A percentile compares a stretch with the other conserved stretches of the same genome.
Evolutionary conservation across 1,140 invertebrate genomes (phyloP).

Genomic region (Ganaspis sp.): DNA sequence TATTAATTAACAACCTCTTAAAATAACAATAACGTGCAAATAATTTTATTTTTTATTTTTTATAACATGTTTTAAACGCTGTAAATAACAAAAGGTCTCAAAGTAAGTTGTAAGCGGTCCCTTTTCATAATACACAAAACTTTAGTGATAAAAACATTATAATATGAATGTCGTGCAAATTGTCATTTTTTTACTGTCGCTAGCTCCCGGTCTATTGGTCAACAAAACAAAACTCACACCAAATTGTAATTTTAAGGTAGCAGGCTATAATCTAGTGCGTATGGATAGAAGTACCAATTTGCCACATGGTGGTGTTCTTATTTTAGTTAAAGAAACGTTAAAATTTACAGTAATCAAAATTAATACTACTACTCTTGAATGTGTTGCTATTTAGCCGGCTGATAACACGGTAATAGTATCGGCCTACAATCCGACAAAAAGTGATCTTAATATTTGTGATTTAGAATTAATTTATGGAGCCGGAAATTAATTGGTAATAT

Average conservation of each 20-base stretch:
- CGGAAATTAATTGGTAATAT: not conserved
- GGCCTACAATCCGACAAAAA: not conserved
- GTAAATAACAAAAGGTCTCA: too few species aligned
- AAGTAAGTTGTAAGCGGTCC: too few species aligned
- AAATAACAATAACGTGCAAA: too few species aligned
- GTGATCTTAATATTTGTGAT: conserved; percentile 9
- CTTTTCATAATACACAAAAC: too few species aligned
- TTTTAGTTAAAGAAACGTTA: not conserved
- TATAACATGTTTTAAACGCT: too few species aligned
- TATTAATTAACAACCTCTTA: too few species aligned
- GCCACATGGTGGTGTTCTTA: not conserved
- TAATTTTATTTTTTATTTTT: too few species aligned
- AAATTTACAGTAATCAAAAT: not conserved
- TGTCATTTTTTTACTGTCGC: too few species aligned
- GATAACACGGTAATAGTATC: not conserved
- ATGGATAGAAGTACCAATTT: not conserved
- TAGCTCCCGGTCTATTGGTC: too few species aligned
- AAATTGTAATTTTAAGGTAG: not conserved
- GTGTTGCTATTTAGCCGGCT: not conserved
- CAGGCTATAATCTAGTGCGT: not conserved
- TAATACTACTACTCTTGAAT: not conserved
- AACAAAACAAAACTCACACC: not conserved
- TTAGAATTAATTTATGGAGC: conserved; percentile 2
- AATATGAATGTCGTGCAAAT: too few species aligned
- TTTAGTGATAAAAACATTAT: too few species aligned